Conservation (phyloP, 1,140 invertebrate species). For the Euwallacea fornicatus region DNA sequence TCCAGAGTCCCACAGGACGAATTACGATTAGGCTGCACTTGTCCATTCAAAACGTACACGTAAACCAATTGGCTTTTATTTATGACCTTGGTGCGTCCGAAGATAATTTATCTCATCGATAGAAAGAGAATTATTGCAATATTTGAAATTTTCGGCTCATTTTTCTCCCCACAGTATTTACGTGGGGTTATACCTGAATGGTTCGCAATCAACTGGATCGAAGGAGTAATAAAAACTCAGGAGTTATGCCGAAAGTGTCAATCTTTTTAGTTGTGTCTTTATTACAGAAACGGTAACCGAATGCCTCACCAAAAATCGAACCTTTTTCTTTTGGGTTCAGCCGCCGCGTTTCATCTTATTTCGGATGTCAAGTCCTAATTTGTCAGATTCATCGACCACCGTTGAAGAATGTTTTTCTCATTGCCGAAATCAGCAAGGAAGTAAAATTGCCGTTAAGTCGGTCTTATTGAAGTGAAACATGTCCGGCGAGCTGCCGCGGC, state of each 20-base stretch:
- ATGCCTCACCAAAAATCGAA: slow-evolving; percentile 5
- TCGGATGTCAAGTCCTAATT: slow-evolving; percentile 24
- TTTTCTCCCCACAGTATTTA: background rate
- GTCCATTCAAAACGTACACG: slow-evolving; percentile 38
- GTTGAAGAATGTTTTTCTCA: slow-evolving; percentile 11
- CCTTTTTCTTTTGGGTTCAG: background rate
- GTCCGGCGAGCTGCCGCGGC: no score
- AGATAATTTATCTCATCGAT: slow-evolving; percentile 27
- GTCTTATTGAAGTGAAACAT: no score
- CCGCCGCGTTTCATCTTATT: slow-evolving; percentile 12
- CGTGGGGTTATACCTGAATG: background rate
- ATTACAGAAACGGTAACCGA: background rate
- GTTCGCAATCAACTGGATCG: no score
- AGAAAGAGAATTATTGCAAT: background rate
- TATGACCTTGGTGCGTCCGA: slow-evolving; percentile 26
- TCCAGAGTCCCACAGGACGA: slow-evolving; percentile 31
- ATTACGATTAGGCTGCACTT: slow-evolving; percentile 40
- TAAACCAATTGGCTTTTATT: slow-evolving; percentile 38
- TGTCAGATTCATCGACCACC: slow-evolving; percentile 26
- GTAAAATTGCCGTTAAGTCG: no score
- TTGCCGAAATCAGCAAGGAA: slow-evolving; percentile 13
- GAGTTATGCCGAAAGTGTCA: no score
- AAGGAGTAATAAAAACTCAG: no score
- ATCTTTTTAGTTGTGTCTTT: no score
- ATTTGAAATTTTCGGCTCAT: background rate